Evolutionary conservation across 2,113 vertebrate genomes (phyloP), one percentile per base, ranked within the genome.

Genomic region (Tor tambroides): DNA sequence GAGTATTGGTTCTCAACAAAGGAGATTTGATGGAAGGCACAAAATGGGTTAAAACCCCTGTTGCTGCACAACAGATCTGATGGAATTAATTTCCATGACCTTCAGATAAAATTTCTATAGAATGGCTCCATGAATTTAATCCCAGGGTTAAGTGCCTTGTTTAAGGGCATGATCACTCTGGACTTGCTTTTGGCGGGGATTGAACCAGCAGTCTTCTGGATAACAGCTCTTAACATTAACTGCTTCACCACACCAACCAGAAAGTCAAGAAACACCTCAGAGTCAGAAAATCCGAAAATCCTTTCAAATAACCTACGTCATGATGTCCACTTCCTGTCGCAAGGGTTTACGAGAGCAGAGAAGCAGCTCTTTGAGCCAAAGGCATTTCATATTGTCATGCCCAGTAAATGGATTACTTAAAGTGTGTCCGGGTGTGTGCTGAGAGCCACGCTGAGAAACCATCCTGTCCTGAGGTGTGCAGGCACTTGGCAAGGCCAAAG

Each of bases 331-430:
- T 28, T 78, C 28, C 43, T 76, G 41, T 26, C 15, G 43, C 38
- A 35, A 59, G n/a, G 2, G n/a, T 59, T 71, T 17, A 78, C 1
- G 30, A 81, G n/a, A 61, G 63, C 23, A 51, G 69, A 15, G 6
- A 8, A 43, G 32, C 51, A 81, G 74, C 17, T n/a, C 54, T 30
- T 8, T 61, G 7, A 65, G 87, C 65, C 69, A 28, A 83, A 49
- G 41, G 71, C 49, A 9, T 84, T 81, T 76, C 41, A 72, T 84
- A 85, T 87, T 35, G 81, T 30, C 30, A 43, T 67, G 78, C 56
- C 65, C 43, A 75, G 79, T 84, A 85, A 87, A 89, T n/a, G 43
- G 85, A 88, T 89, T 88, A 85, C 89, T 91, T 89, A 91, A 89
- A 87, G 85, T 65, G 83, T 83, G 83, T 76, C 71, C 32, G 38